Base-by-base conservation (phyloP, 1,140 invertebrate species). In the Lerema accius region DNA sequence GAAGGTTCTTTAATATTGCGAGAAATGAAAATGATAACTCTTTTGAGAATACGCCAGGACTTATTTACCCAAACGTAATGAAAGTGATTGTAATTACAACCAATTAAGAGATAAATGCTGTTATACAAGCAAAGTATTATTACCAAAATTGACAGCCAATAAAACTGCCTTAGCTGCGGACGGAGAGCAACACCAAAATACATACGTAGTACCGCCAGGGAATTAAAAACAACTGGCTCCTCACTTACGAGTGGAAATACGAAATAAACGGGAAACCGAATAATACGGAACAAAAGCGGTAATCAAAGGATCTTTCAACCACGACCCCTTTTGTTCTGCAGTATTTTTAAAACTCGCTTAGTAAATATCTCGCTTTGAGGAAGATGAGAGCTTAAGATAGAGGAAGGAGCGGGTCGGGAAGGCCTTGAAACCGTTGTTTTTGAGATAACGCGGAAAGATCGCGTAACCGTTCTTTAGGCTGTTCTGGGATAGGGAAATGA, bases 251-350 rank as follows among this genome's bases (percentile, higher is more conserved):
- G 11, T 32, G 39, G 4, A 48, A 48, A 49, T 9, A 4, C n/a
- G 40, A 45, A 58, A 58, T 35, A 58, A 56, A 35, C 26, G 42
- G 9, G 40, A 45, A 58, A 58, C 42, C 40, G 40, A 17, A 58
- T 45, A 58, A 45, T 48, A 26, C 51, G 10, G 51, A 63, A 63
- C 61, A 63, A 63, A 48, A 42, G 63, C 16, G 28, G 45, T 58
- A 63, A 71, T 71, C 68, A 71, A 71, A 63, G 61, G 68, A 66
- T 71, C 61, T 66, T 58, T 71, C 66, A 63, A 68, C 63, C 53
- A 50, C 58, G 39, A 68, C 53, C 60, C 55, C 37, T 63, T 68
- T 63, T 58, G 60, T 68, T 63, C n/a, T 49, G 11, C 32, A 49
- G 42, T 43, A 60, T 63, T 68, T 68, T 68, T 63, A 63, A 67